A percentile compares a stretch with the other conserved stretches of the same genome.
Conservation (phyloP, 2,797 vertebrate species). For the Margarornis squamiger region DNA sequence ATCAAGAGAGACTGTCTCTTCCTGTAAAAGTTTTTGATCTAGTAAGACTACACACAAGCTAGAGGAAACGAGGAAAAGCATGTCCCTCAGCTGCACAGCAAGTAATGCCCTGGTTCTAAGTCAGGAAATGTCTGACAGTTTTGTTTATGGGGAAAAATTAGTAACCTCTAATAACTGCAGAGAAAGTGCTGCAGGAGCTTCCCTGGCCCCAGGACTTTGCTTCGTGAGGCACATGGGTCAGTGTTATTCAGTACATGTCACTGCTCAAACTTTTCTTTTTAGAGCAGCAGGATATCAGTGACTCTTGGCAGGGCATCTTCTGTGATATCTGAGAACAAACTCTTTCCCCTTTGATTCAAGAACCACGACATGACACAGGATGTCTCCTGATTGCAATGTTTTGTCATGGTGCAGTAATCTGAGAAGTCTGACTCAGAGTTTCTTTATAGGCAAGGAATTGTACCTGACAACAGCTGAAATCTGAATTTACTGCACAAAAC, state of each 20-base stretch:
- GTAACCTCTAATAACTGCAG: not conserved
- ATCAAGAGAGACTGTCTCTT: not conserved
- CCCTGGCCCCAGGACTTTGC: not conserved
- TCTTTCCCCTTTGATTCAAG: not conserved
- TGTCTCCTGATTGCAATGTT: not conserved
- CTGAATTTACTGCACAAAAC: not conserved
- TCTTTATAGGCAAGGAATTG: not conserved
- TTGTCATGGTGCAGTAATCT: not conserved
- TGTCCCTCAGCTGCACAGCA: not conserved
- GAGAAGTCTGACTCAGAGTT: not conserved
- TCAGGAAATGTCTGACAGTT: not conserved
- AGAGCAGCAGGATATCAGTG: not conserved
- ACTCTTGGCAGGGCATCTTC: not conserved
- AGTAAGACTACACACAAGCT: not conserved
- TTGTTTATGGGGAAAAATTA: not conserved
- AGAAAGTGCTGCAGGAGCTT: not conserved
- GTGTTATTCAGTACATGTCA: not conserved
- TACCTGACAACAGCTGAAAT: not conserved
- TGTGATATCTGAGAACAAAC: not conserved
- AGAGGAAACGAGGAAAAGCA: not conserved
- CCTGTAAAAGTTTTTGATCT: not conserved
- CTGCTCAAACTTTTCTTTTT: not conserved
- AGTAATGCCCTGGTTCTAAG: not conserved
- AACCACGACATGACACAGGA: not conserved
- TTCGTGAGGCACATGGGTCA: not conserved